Percentiles rank a stretch among this genome's conserved stretches.
Conservation (phyloP, 2,888 invertebrate species). For the Cheilosia soror region DNA sequence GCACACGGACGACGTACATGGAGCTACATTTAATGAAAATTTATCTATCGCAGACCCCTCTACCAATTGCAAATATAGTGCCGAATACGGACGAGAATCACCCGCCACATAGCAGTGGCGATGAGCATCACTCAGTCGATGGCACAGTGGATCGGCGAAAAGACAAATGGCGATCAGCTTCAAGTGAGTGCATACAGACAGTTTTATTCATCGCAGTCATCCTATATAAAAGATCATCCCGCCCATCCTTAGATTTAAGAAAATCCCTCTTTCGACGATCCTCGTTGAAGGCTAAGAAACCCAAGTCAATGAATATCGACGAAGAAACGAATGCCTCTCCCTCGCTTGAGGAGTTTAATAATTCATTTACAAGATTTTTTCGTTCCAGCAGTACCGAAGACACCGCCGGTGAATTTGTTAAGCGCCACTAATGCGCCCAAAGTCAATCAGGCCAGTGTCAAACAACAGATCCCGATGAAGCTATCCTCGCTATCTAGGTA, state of each 20-base stretch:
- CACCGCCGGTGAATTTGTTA: constrained; percentile 89
- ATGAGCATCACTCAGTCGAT: constrained; percentile 79
- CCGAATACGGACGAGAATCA: constrained; percentile 74
- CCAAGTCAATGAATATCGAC: constrained; percentile 45
- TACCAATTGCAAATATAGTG: constrained; percentile 77
- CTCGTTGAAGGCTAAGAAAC: constrained; percentile 70
- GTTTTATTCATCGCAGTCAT: background rate
- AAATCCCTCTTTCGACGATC: constrained; percentile 72
- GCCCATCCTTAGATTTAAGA: constrained; percentile 66
- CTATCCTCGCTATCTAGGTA: constrained; percentile 87
- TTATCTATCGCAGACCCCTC: constrained; percentile 78
- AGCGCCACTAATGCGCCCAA: constrained; percentile 93
- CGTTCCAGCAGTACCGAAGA: constrained; percentile 82
- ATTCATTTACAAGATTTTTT: constrained; percentile 69
- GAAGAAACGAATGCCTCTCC: constrained; percentile 3
- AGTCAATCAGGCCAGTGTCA: constrained; percentile 87
- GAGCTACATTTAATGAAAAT: background rate
- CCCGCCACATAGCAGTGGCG: constrained; percentile 79
- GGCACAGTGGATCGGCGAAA: constrained; percentile 82
- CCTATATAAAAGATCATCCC: background rate
- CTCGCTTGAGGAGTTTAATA: constrained; percentile 51
- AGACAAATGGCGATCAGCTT: constrained; percentile 83
- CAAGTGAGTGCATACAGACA: constrained; percentile 76
- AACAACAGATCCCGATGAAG: constrained; percentile 95
- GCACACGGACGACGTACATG: constrained; percentile 73